phyloP scores from a whole-genome alignment of 2,797 vertebrate genomes.

The Hemitrygon akajei region DNA sequence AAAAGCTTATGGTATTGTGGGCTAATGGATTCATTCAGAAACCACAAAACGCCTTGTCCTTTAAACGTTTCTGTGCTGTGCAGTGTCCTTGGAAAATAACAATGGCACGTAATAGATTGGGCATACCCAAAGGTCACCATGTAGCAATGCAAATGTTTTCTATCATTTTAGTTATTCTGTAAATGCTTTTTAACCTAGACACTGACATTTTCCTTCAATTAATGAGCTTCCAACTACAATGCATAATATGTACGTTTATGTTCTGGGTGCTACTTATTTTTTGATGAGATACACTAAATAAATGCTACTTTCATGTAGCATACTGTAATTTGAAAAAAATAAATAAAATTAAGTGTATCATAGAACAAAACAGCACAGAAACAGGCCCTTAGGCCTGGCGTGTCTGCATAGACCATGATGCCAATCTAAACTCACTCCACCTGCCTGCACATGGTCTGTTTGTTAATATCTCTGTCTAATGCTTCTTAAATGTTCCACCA shows the following conservation, averaged over 20 bases:
- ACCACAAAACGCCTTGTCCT: conserved; percentile 3
- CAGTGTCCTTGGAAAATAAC: conserved; percentile 9
- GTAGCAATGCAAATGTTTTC: background rate
- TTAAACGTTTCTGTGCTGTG: background rate
- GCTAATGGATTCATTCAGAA: conserved; percentile 20
- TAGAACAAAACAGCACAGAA: too few relatives aligned
- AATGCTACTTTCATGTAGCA: background rate
- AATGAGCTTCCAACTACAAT: background rate
- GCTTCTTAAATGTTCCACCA: too few relatives aligned
- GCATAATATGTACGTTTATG: background rate
- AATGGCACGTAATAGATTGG: background rate
- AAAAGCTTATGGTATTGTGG: conserved; percentile 9
- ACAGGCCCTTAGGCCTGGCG: too few relatives aligned
- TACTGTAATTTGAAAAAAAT: background rate
- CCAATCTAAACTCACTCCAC: too few relatives aligned
- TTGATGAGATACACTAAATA: background rate
- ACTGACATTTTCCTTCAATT: background rate
- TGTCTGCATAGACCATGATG: too few relatives aligned
- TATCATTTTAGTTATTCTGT: background rate
- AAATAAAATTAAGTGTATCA: background rate
- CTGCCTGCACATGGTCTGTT: too few relatives aligned
- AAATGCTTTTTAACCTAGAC: background rate
- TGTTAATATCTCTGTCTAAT: too few relatives aligned
- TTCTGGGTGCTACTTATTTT: background rate
- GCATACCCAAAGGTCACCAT: background rate